Base-by-base conservation (phyloP, 2,888 invertebrate species). In the Embidobia sp. region DNA sequence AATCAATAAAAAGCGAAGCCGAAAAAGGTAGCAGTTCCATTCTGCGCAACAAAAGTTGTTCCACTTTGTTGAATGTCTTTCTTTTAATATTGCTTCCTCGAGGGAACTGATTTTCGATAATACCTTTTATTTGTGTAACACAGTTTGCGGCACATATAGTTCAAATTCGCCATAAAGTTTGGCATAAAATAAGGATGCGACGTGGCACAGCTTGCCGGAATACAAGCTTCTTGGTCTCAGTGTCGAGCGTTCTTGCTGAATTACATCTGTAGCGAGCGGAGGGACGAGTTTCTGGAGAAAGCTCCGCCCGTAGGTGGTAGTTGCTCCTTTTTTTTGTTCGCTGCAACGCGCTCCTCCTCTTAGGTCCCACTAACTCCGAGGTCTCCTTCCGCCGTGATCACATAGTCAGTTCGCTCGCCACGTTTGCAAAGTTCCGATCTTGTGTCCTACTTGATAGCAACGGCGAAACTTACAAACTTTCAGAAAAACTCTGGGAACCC, bases 381-480 rank as follows among this genome's bases (percentile, higher is more conserved):
- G 67, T 73, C 77, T 63, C 51, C 51, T 63, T 57, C 61, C 61
- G 40, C 48, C 61, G 55, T 49, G 67, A 67, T 72, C 69, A 26
- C 67, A 55, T 46, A 73, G 73, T 73, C 77, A 77, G 77, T 77
- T 77, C 57, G 31, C 64, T 73, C 64, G 55, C 72, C 72, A 66
- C 77, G 72, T 77, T 73, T 67, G 67, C 72, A 59, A 77, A 77
- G 77, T 73, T 72, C 72, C 77, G 73, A 77, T 73, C 73, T 73
- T 77, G 77, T 64, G 73, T 51, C 64, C 73, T 69, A 73, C 72
- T 77, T 67, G 61, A 48, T 67, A 73, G 29, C 73, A 40, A 57
- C 61, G 37, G 16, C 46, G 22, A 46, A 76, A 76, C 70, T 76
- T 77, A 70, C 42, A 22, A 22, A 22, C 22, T 22, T 22, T 22